A percentile compares a stretch with the other conserved stretches of the same genome.
phyloP scores from a whole-genome alignment of 2,888 invertebrate species.

The Galerucella calmariensis region DNA sequence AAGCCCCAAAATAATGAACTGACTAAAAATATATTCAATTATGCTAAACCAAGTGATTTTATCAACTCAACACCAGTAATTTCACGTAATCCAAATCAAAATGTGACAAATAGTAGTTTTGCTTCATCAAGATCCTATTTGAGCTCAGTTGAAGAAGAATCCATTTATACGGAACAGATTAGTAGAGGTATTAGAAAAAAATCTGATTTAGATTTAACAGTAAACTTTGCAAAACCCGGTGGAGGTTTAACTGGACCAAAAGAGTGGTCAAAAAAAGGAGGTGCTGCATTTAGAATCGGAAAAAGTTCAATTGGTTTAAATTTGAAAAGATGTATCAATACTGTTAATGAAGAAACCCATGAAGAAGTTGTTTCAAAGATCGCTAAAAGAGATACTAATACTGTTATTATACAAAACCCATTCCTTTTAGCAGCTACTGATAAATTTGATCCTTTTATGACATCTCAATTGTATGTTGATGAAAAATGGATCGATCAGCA shows the following conservation, averaged over 20 bases:
- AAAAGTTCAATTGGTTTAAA: constrained; percentile 49
- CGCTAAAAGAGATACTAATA: constrained; percentile 44
- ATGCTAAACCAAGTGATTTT: not conserved
- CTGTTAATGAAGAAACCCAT: constrained; percentile 15
- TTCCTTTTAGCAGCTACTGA: constrained; percentile 53
- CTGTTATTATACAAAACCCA: constrained; percentile 51
- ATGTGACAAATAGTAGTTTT: not conserved
- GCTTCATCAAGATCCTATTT: not conserved
- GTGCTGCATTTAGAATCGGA: constrained; percentile 43
- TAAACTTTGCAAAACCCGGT: constrained; percentile 49
- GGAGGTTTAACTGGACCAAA: constrained; percentile 36
- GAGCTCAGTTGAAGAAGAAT: not conserved
- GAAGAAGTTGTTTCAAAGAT: constrained; percentile 22
- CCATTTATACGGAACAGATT: constrained; percentile 38
- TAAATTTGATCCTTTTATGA: constrained; percentile 59
- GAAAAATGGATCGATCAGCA: constrained; percentile 76
- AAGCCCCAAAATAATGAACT: not conserved
- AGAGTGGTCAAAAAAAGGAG: constrained; percentile 50
- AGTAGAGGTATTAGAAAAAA: constrained; percentile 42
- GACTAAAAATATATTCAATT: constrained; percentile 1
- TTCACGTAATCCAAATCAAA: not conserved
- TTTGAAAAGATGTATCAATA: constrained; percentile 37
- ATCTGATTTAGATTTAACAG: constrained; percentile 41
- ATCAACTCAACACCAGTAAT: constrained; percentile 1
- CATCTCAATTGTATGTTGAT: constrained; percentile 75